Base-by-base conservation (phyloP, 2,888 invertebrate genomes). In the Macrophya annulata region DNA sequence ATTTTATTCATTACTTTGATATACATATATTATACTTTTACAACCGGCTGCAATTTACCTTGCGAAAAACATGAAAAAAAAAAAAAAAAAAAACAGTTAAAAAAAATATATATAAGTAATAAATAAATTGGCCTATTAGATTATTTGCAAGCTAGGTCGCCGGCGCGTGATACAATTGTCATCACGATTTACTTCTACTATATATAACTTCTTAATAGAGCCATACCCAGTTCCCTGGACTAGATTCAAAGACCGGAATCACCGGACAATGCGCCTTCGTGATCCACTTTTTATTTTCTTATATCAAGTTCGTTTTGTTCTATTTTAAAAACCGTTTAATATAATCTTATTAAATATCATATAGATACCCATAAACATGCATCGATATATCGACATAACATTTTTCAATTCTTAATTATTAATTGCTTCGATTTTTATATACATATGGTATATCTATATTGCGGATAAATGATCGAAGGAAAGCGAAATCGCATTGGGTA, bases 181-280 rank as follows among this genome's bases (percentile, higher is more conserved):
- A 62, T 62, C 25, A 62, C 62, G 25, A 62, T 62, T 62, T 62
- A 62, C 62, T 62, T 10, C 9, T 37, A 4, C 12, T 37, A 37
- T 68, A 37, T 68, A 31, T 45, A 45, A 17, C 72, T 74, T 21
- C 45, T 74, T 74, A 74, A 74, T 74, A 45, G 72, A 74, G 45
- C 72, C 21, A 74, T 74, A 74, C 43, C 72, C 45, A 74, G 72
- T 74, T 74, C 43, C 31, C 72, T 83, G 83, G 65, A 68, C 83
- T 71, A 83, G 83, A 83, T 83, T 83, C 83, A 68, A 71, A 83
- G 65, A 83, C 83, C 83, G 83, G 83, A 83, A 83, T 83, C 81
- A 81, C 65, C 65, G 81, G 81, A 65, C 81, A 81, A 81, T 81
- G 81, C 81, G 77, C 77, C 43, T 51, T 43, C 77, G 55, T 77